These are phyloP conservation scores for Eulemur mongoz DNA, from an alignment of 2,797 vertebrate species.

Conservation along the genomic window DNA sequence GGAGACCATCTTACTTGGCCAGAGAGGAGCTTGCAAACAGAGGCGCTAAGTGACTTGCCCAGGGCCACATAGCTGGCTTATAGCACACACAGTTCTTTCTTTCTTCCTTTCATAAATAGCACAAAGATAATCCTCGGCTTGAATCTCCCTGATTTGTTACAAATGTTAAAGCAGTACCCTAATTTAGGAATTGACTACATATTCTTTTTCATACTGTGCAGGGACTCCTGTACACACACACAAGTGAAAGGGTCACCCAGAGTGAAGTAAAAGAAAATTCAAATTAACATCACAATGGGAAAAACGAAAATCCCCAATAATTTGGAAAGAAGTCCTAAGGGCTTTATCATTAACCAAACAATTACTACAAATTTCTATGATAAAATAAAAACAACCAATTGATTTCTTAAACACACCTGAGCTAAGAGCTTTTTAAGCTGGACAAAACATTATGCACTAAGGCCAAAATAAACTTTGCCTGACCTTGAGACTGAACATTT, in stretches of 20 bases:
- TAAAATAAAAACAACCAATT: background rate
- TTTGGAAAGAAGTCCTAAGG: background rate
- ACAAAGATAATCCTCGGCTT: background rate
- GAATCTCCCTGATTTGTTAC: background rate
- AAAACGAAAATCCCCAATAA: background rate
- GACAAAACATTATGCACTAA: background rate
- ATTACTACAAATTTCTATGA: background rate
- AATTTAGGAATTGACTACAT: accelerated
- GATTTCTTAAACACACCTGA: background rate
- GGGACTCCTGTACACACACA: background rate
- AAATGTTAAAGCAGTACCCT: too few species aligned
- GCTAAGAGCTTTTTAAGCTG: background rate
- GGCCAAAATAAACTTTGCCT: background rate
- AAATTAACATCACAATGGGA: background rate
- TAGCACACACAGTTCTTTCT: accelerated
- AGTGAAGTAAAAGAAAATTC: background rate
- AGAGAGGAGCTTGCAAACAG: background rate
- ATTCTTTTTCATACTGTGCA: background rate
- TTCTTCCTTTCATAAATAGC: background rate
- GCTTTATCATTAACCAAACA: background rate
- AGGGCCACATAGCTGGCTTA: too few species aligned
- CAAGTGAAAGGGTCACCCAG: background rate
- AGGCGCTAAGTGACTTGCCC: background rate
- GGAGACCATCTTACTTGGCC: accelerated
- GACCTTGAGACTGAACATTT: background rate